phyloP scores from a whole-genome alignment of 2,797 vertebrate species.

The Xerus rutilus region DNA sequence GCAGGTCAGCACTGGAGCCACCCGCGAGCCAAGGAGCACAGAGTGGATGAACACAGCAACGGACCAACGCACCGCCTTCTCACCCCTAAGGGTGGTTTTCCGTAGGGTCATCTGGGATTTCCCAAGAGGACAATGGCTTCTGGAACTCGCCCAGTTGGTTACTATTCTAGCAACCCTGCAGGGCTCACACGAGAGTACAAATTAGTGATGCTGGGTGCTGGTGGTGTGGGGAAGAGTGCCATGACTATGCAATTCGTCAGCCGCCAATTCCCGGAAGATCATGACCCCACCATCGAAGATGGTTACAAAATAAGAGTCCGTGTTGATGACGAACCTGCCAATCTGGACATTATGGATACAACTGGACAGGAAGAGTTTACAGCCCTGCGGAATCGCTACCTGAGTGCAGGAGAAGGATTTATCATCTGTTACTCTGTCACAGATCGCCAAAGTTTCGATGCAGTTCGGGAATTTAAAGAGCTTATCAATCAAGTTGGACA shows the following conservation, averaged over 20 bases:
- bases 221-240: slow-evolving; percentile 93
- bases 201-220: slow-evolving; percentile 93
- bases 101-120: neutral
- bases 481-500: slow-evolving; percentile 93
- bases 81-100: slow-evolving; percentile 10
- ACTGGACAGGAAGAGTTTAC: slow-evolving; percentile 95
- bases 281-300: slow-evolving; percentile 94
- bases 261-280: slow-evolving; percentile 93
- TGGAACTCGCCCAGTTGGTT: slow-evolving; percentile 45
- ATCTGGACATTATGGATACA: slow-evolving; percentile 94
- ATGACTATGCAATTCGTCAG: slow-evolving; percentile 97
- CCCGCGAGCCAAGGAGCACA: too few relatives aligned
- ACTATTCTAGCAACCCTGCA: slow-evolving; percentile 9
- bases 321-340: slow-evolving; percentile 93
- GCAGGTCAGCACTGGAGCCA: too few relatives aligned
- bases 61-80: too few relatives aligned
- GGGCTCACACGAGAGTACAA: slow-evolving; percentile 89
- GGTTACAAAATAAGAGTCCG: slow-evolving; percentile 94
- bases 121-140: slow-evolving; percentile 67
- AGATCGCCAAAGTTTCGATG: slow-evolving; percentile 94
- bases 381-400: slow-evolving; percentile 95
- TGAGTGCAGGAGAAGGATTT: slow-evolving; percentile 94
- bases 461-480: slow-evolving; percentile 94
- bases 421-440: slow-evolving; percentile 95
- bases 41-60: too few relatives aligned